Base-by-base conservation (phyloP, 2,113 vertebrate species). In the Eublepharis macularius region DNA sequence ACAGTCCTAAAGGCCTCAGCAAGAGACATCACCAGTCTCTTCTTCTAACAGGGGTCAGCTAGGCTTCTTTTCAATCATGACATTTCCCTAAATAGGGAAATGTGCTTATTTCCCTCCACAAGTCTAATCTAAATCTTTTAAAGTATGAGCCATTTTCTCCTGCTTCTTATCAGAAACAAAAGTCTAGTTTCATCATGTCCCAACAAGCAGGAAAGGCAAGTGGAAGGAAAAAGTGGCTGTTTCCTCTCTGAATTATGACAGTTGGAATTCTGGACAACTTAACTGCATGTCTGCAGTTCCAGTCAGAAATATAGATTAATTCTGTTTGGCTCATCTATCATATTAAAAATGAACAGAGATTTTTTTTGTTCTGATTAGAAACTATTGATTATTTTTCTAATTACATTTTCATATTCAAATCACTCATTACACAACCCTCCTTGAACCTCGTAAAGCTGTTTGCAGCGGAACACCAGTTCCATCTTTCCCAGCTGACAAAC, bases 291-390 rank as follows among this genome's bases (percentile, higher is more conserved):
- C 66, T 81, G n/a, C 80, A 81, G 16, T 54, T 36, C 36, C 21
- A 81, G 66, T 81, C n/a, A 70, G 45, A 47, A 79, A 81, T 81
- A 69, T 51, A 54, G 34, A 81, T 81, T 81, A 81, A 29, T 69
- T 70, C 34, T 24, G 14, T 45, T 34, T 39, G 45, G 17, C 13
- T 39, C 66, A 39, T 70, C 80, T 51, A 39, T 81, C n/a, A 70
- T 81, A 26, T 9, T 81, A 66, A 51, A 54, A 81, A 51, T 36
- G n/a, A 43, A 70, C 29, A 39, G 60, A 66, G 41, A 66, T 81
- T 17, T 81, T 81, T 78, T 41, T 29, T 63, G 60, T 24, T 47
- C 63, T 21, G 49, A 47, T 34, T 3, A 36, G 57, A 83, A 51
- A 65, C 32, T n/a, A 81, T 81, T 12, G 78, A 68, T 81, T 84